A percentile compares a stretch with the other conserved stretches of the same genome.
phyloP scores from a whole-genome alignment of 2,888 invertebrate genomes.

The Smittia aterrima region DNA sequence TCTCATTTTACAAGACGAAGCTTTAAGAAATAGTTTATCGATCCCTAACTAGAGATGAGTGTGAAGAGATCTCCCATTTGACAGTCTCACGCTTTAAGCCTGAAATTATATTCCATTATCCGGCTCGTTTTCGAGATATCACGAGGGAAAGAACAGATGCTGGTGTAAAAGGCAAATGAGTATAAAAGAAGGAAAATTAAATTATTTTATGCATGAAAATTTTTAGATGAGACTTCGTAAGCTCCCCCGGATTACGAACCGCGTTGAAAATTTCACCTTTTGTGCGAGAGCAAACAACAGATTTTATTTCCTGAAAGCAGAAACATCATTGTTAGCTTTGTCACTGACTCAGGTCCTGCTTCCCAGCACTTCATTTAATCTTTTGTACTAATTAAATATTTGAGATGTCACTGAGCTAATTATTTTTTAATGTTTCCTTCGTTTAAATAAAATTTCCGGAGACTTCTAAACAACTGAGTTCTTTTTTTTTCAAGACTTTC shows the following conservation, averaged over 20 bases:
- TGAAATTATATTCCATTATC: slow-evolving; percentile 18
- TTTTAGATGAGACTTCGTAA: neutral
- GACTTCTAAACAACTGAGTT: neutral
- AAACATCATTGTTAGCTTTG: slow-evolving; percentile 9
- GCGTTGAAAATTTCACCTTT: slow-evolving; percentile 11
- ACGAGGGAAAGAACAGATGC: neutral
- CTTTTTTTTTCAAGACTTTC: neutral
- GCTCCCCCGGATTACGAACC: neutral
- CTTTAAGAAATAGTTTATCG: too few species aligned
- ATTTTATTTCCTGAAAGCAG: neutral
- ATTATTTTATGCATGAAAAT: neutral
- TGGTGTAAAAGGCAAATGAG: neutral
- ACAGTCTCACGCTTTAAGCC: neutral
- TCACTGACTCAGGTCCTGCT: neutral
- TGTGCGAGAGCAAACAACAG: neutral
- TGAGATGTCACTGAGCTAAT: neutral
- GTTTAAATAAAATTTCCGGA: neutral
- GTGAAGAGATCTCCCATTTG: neutral
- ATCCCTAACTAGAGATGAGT: too few species aligned
- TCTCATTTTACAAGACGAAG: too few species aligned
- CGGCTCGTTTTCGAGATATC: neutral
- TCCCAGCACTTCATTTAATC: slow-evolving; percentile 14
- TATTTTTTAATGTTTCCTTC: neutral
- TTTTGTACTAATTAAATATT: slow-evolving; percentile 23
- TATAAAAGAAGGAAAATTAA: slow-evolving; percentile 13